Evolutionary conservation across 2,797 vertebrate genomes (phyloP), one percentile per base, ranked within the genome.

Genomic region (Delichon dasypus): DNA sequence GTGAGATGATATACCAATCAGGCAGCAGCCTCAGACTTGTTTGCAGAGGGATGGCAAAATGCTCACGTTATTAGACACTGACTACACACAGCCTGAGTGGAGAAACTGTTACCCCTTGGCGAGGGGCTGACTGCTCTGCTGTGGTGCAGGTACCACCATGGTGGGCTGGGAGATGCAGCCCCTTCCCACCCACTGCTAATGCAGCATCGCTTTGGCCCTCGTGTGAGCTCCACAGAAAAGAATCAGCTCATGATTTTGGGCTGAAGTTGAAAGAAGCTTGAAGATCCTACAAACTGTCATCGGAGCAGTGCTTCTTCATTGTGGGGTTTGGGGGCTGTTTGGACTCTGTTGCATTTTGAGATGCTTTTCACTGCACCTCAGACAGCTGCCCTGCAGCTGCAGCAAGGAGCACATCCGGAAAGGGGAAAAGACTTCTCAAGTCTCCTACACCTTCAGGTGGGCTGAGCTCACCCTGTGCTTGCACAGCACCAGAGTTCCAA

Each of bases 1-100:
- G 97, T 97, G 97, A 97, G 97, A 97, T 97, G 98, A 95, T 98
- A 98, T 97, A 97, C 97, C 97, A 98, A 97, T 97, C 98, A 98
- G 97, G 95, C 96, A 96, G 96, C 98, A 98, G 97, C 96, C 95
- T 95, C 97, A 95, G 97, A 95, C 97, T 97, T 97, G 97, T 98
- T 98, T 97, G 97, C 95, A 94, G 97, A 97, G 95, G 95, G 97
- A 97, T 95, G 97, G 97, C 97, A 96, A 97, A 96, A 96, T 80
- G 94, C 97, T 97, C 96, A 76, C 96, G 94, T 98, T 97, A 97
- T 97, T 94, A 98, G 97, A 95, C 88, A 97, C 95, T 90, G 97
- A 96, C 97, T 97, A 90, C 96, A 93, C 68, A 40, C 77, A 97
- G 95, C 83, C 74, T 81, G 89, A 97, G 94, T 89, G 81, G 86